A percentile compares a stretch with the other conserved stretches of the same genome.
These are phyloP conservation scores for Amphipoea oculea DNA, from an alignment of 2,888 invertebrate genomes.

Conservation along the genomic window DNA sequence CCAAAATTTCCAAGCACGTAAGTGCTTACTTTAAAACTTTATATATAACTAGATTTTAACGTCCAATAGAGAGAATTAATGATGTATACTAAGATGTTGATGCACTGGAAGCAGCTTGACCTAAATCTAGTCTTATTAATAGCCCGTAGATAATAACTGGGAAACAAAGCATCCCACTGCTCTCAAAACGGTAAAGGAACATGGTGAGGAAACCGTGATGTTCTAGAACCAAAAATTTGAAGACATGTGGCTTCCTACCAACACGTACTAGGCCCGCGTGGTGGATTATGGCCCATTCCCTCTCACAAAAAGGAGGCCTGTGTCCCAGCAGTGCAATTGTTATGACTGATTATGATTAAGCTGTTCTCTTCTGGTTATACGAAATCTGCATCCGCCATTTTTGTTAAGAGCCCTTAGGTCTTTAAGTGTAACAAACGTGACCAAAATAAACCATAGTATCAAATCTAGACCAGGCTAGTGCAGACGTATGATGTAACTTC, in stretches of 20 bases:
- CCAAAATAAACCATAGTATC: constrained; percentile 40
- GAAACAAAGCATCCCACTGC: no score
- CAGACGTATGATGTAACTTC: constrained; percentile 78
- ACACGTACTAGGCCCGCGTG: no score
- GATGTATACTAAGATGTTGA: background rate
- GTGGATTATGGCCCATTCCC: no score
- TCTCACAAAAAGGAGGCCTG: no score
- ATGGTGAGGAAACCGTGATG: no score
- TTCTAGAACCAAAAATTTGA: no score
- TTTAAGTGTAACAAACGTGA: constrained; percentile 9
- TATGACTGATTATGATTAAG: background rate
- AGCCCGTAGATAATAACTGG: background rate
- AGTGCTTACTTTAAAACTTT: constrained; percentile 1
- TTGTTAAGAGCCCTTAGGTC: background rate
- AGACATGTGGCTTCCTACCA: no score
- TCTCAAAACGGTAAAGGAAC: no score
- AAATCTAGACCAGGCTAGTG: constrained; percentile 53
- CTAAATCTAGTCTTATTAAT: background rate
- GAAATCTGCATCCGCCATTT: background rate
- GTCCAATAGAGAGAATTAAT: background rate
- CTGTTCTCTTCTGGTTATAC: background rate
- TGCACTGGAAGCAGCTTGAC: background rate
- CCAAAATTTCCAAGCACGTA: constrained; percentile 39
- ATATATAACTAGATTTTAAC: constrained; percentile 1
- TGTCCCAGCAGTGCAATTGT: no score